phyloP scores from a whole-genome alignment of 2,888 invertebrate genomes.

The Hypselothyrea guttata region DNA sequence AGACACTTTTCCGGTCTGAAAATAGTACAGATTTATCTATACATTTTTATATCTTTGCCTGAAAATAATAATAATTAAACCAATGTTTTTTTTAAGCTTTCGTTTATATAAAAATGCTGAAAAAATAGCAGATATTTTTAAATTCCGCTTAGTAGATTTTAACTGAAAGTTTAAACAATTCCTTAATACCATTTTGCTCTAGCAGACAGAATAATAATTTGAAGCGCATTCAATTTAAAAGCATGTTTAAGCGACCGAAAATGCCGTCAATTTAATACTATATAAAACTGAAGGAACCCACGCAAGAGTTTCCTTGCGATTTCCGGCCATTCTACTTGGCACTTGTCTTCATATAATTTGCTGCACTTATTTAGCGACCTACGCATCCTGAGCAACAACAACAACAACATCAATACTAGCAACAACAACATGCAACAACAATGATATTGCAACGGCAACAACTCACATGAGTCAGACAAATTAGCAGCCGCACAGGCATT shows the following conservation, averaged over 20 bases:
- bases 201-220: too few relatives aligned
- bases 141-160: too few relatives aligned
- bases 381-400: slow-evolving; percentile 56
- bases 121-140: too few relatives aligned
- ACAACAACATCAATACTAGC: neutral
- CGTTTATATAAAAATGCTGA: too few relatives aligned
- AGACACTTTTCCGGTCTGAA: too few relatives aligned
- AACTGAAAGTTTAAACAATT: too few relatives aligned
- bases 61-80: too few relatives aligned
- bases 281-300: slow-evolving; percentile 26
- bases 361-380: slow-evolving; percentile 72
- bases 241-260: slow-evolving; percentile 24
- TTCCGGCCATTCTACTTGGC: slow-evolving; percentile 42
- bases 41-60: too few relatives aligned
- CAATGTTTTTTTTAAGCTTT: too few relatives aligned
- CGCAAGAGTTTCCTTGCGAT: slow-evolving; percentile 32
- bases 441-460: slow-evolving; percentile 1
- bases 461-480: slow-evolving; percentile 60
- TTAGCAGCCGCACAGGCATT: slow-evolving; percentile 39
- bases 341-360: slow-evolving; percentile 73
- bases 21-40: too few relatives aligned
- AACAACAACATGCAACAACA: neutral
- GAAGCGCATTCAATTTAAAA: slow-evolving; percentile 8
- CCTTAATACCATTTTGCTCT: too few relatives aligned
- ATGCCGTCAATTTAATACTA: too few relatives aligned